phyloP scores from a whole-genome alignment of 2,113 vertebrate species.

The Trematomus loennbergii region DNA sequence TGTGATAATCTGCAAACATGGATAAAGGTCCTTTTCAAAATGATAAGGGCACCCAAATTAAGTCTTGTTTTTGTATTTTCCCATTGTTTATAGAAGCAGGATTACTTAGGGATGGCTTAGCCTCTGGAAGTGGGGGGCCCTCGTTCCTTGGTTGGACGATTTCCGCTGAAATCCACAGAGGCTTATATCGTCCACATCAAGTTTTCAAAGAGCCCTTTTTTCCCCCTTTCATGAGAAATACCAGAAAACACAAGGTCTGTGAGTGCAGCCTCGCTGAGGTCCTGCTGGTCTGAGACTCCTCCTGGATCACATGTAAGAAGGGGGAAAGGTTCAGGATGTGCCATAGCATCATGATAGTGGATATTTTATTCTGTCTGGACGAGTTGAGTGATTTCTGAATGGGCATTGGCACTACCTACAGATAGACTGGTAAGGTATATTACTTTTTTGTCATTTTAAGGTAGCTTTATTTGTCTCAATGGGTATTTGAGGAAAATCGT shows the following conservation, averaged over 20 bases:
- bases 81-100: conserved; percentile 38
- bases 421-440: conserved; percentile 57
- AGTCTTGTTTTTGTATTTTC: conserved; percentile 7
- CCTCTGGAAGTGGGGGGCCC: conserved; percentile 30
- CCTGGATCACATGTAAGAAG: conserved; percentile 70
- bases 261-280: conserved; percentile 36
- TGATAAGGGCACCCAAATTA: too few species aligned
- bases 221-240: conserved; percentile 45
- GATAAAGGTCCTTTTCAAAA: not conserved
- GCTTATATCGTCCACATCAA: conserved; percentile 33
- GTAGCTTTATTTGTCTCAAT: not conserved
- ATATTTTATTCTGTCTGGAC: conserved; percentile 33
- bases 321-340: conserved; percentile 46
- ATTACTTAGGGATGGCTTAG: conserved; percentile 48
- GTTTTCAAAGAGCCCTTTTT: conserved; percentile 54
- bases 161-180: conserved; percentile 57
- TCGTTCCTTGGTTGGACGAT: conserved; percentile 17
- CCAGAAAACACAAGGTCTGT: conserved; percentile 65
- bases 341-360: conserved; percentile 31
- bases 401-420: conserved; percentile 34
- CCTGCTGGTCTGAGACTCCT: conserved; percentile 60
- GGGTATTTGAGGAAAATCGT: not conserved
- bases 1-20: not conserved
- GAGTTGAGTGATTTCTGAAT: conserved; percentile 42
- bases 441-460: not conserved